Base-by-base conservation (phyloP, 2,113 vertebrate species). In the Mastomys natalensis region DNA sequence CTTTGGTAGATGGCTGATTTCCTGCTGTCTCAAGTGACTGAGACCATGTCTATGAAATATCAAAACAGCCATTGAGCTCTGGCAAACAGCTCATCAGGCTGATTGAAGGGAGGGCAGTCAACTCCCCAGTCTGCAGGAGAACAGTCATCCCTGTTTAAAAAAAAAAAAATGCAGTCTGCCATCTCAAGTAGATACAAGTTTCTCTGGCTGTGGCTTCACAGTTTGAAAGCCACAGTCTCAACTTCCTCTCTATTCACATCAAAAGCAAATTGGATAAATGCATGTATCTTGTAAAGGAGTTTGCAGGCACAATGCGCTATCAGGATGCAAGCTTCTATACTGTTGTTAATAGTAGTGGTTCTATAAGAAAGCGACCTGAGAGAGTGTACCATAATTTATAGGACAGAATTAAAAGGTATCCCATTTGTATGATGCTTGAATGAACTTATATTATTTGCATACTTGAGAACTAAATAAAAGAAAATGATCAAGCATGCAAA, bases 21-120 rank as follows among this genome's bases (percentile, higher is more conserved):
- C 76, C 81, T 90, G 87, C 90, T 92, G 66, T 64, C 91, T 95
- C 31, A 12, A 93, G 81, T 19, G 53, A 64, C 89, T 93, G 48
- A 96, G 48, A 40, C 85, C 40, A 0, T 82, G 55, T 72, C 89
- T 94, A 22, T 13, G 53, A 93, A 84, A 89, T 87, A 78, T 74
- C 86, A 95, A 77, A 97, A 89, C 81, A 85, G 82, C 31, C 53
- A 16, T 0, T 43, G 40, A 96, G 86, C 26, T 87, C 62, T 43
- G 53, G 92, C 94, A 93, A 88, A 90, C 43, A 90, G 84, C 40
- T 62, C 81, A n/a, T 90, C 82, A 43, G 40, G 31, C 70, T 60
- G 86, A 77, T 3, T 77, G 11, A 86, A 74, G 81, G 48, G 70
- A 89, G 37, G 13, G 55, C 89, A 87, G 60, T 31, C 55, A 40